phyloP scores from a whole-genome alignment of 2,888 invertebrate species.

The Spatulosminthurus flaviceps region DNA sequence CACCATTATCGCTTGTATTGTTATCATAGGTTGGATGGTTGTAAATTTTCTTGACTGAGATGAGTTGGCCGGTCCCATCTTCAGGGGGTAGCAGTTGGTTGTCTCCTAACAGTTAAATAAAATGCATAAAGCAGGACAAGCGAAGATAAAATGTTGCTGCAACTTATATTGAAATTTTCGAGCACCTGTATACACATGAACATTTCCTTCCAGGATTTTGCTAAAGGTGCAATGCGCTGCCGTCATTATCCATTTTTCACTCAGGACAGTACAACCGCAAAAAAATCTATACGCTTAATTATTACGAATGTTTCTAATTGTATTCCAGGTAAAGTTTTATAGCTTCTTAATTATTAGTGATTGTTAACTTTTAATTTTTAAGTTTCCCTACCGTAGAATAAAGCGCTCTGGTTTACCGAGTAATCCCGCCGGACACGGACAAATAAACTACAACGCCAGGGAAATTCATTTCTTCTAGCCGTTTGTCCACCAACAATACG shows the following conservation, averaged over 20 bases:
- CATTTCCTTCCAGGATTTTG: background rate
- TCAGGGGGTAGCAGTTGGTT: background rate
- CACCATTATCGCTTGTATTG: background rate
- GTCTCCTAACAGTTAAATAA: background rate
- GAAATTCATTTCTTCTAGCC: constrained; percentile 52
- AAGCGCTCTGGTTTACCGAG: background rate
- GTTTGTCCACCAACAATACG: constrained; percentile 57
- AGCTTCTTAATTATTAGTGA: background rate
- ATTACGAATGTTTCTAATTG: background rate
- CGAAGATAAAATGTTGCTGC: too few species aligned
- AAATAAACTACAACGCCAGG: constrained; percentile 50
- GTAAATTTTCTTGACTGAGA: background rate
- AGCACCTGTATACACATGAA: background rate
- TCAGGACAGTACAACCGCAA: constrained; percentile 56
- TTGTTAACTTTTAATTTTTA: background rate
- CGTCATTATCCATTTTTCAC: constrained; percentile 1
- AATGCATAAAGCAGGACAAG: too few species aligned
- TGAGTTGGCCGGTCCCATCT: background rate
- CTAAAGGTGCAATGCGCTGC: background rate
- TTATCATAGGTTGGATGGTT: background rate
- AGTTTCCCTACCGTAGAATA: background rate
- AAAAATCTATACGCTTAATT: constrained; percentile 44
- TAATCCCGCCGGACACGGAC: background rate
- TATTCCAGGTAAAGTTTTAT: too few species aligned
- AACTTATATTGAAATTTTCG: too few species aligned